Evolutionary conservation across 2,797 vertebrate species (phyloP).

Genomic region (Eleutherodactylus coqui): DNA sequence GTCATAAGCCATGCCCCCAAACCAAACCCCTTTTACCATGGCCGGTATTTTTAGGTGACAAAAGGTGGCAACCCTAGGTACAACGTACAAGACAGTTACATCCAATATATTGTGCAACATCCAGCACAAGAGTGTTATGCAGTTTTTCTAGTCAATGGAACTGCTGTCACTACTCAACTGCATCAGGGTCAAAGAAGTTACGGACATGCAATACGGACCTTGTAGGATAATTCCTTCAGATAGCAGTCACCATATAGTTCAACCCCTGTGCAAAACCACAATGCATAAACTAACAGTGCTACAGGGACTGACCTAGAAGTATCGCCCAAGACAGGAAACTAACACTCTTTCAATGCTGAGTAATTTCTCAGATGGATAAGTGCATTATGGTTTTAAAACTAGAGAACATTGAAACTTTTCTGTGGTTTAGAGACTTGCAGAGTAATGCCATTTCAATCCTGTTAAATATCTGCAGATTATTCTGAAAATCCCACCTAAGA

Average conservation of each 20-base stretch:
- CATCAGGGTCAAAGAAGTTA: too few relatives aligned
- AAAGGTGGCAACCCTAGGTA: too few relatives aligned
- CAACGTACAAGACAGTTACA: not conserved
- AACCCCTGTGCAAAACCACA: not conserved
- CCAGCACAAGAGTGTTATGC: not conserved
- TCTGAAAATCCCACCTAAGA: not conserved
- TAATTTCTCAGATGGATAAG: not conserved
- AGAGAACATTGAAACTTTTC: not conserved
- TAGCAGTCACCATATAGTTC: not conserved
- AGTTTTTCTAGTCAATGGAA: not conserved
- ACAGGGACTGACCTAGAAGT: not conserved
- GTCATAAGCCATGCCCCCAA: too few relatives aligned
- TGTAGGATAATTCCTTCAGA: not conserved
- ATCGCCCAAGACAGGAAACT: not conserved
- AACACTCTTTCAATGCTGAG: not conserved
- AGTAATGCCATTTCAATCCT: not conserved
- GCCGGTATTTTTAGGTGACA: too few relatives aligned
- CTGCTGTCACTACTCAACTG: too few relatives aligned
- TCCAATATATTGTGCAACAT: not conserved
- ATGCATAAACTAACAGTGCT: not conserved
- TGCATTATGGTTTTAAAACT: not conserved
- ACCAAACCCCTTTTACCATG: too few relatives aligned
- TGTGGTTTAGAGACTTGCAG: not conserved
- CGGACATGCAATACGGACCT: too few relatives aligned
- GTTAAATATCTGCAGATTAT: conserved; percentile 19